Base-by-base conservation (phyloP, 2,113 vertebrate genomes). In the Malurus elegans region DNA sequence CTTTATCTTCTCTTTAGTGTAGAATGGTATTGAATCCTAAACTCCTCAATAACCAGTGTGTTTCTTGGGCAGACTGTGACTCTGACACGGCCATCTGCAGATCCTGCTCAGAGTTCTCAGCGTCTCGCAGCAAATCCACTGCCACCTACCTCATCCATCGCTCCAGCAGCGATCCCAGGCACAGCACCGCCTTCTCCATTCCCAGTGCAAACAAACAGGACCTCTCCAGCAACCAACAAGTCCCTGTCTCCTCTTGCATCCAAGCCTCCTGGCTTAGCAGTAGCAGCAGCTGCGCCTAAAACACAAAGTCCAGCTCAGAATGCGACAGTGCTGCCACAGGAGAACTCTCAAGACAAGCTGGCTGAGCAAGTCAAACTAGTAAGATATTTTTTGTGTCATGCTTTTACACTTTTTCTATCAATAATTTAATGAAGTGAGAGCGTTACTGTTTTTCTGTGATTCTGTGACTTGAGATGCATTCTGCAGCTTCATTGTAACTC, bases 351-450 rank as follows among this genome's bases (percentile, higher is more conserved):
- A 97, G 99, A 99, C 85, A 99, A 99, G 83, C 98, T 99, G 95
- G 98, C 98, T 11, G 99, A 99, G 81, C 99, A 99, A 95, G 98
- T 99, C 71, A 99, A 99, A 89, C 96, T 99, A 98, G 99, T 99
- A 87, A 98, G 98, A 28, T 15, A 42, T n/a, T 60, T 66, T 48
- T 15, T 32, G 10, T 72, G 16, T 31, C 25, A 8, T 23, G 14
- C 32, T 57, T 58, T 66, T 86, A 10, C 8, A 40, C 32, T 42
- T 73, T 72, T 58, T 13, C 42, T 80, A 34, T 74, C 21, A 56
- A 3, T 58, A 38, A 32, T 84, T 81, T 54, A 40, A n/a, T 66
- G 7, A 40, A 83, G 9, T 66, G 48, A 29, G 31, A 90, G 38
- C n/a, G 54, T 69, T 45, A 24, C 2, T 60, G 1, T 53, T 86